These are phyloP conservation scores for Xiphorhynchus erythropygius DNA, from an alignment of 2,797 vertebrate species.

Conservation along the genomic window DNA sequence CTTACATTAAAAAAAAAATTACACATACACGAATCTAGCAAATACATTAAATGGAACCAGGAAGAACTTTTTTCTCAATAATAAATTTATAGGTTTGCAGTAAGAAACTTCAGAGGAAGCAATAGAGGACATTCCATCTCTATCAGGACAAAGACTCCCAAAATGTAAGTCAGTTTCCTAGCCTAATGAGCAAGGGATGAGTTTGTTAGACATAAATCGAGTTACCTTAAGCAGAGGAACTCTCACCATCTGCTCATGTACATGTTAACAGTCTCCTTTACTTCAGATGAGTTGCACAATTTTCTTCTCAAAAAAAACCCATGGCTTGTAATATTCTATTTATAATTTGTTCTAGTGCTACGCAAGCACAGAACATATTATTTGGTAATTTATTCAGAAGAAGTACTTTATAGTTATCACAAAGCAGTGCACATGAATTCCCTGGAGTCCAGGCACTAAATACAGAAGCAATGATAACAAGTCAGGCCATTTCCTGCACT, in stretches of 20 bases:
- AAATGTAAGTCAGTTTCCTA: neutral
- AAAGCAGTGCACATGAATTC: neutral
- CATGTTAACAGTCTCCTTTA: neutral
- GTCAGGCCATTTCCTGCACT: constrained; percentile 31
- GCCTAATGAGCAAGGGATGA: neutral
- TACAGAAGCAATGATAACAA: constrained; percentile 32
- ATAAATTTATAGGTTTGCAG: neutral
- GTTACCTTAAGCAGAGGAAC: constrained; percentile 7
- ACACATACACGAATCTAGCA: neutral
- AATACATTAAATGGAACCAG: neutral
- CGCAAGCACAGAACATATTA: neutral
- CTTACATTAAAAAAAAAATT: neutral
- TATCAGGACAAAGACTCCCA: neutral
- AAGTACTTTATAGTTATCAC: neutral
- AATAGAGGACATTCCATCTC: neutral
- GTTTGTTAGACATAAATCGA: neutral
- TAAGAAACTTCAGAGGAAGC: neutral
- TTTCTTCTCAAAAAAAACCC: neutral
- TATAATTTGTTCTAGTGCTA: neutral
- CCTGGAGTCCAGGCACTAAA: constrained; percentile 30
- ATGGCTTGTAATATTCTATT: neutral
- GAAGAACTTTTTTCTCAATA: neutral
- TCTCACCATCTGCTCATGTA: constrained; percentile 8
- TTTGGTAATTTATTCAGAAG: neutral
- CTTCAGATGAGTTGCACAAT: neutral